Percentiles rank a stretch among this genome's conserved stretches.
phyloP scores from a whole-genome alignment of 2,797 vertebrate genomes.

The Mormyrus hasselquistii region DNA sequence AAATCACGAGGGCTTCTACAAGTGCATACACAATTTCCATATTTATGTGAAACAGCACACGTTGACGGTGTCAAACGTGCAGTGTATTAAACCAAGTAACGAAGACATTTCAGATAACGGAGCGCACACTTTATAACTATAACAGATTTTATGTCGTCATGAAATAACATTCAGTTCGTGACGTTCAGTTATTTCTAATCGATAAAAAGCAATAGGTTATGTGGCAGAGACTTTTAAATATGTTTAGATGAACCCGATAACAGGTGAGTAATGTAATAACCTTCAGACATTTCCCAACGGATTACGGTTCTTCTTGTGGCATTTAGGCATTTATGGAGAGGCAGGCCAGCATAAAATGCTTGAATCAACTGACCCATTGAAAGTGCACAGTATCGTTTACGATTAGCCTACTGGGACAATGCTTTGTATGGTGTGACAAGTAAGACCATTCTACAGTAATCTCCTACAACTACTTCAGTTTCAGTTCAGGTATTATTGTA shows the following conservation, averaged over 20 bases:
- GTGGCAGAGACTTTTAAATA: background rate
- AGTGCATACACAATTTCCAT: background rate
- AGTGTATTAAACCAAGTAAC: background rate
- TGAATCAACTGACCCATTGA: background rate
- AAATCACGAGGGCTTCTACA: background rate
- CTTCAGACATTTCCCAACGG: background rate
- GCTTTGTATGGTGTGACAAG: background rate
- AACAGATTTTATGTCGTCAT: background rate
- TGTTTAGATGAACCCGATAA: background rate
- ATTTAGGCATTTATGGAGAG: background rate
- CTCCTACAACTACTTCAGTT: background rate
- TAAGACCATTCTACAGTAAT: background rate
- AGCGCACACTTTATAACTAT: background rate
- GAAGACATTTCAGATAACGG: background rate
- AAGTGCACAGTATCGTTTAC: background rate
- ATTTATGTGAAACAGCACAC: background rate
- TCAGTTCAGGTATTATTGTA: background rate
- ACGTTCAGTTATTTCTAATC: background rate
- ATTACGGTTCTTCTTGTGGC: background rate
- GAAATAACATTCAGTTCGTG: background rate
- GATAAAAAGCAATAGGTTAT: background rate
- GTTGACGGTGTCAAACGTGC: background rate
- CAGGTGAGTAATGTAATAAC: background rate
- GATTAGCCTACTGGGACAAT: background rate
- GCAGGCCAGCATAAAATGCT: background rate